Percentiles rank a stretch among this genome's conserved stretches.
phyloP scores from a whole-genome alignment of 1,140 invertebrate genomes.

The Camponotus pennsylvanicus region DNA sequence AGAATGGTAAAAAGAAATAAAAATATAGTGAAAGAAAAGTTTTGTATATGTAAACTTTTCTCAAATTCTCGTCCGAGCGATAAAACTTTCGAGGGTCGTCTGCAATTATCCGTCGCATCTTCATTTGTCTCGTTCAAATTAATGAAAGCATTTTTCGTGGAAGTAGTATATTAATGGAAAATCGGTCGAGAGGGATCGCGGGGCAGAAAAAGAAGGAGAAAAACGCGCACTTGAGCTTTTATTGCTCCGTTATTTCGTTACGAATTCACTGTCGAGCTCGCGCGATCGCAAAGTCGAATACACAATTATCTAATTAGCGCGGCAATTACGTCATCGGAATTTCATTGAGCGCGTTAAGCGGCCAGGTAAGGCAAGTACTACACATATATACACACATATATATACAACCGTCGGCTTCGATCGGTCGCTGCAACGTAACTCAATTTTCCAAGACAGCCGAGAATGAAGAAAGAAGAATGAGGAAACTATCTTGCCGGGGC shows the following conservation, averaged over 20 bases:
- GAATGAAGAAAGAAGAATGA: conserved; percentile 24
- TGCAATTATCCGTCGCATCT: conserved; percentile 45
- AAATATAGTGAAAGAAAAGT: neutral
- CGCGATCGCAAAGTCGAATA: conserved; percentile 66
- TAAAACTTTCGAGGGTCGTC: conserved; percentile 21
- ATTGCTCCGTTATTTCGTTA: conserved; percentile 67
- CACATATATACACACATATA: neutral
- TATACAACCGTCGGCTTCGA: conserved; percentile 55
- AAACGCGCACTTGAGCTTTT: conserved; percentile 35
- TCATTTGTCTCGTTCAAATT: conserved; percentile 44
- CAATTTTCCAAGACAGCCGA: conserved; percentile 51
- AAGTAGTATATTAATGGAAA: conserved; percentile 36
- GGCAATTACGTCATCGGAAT: conserved; percentile 71
- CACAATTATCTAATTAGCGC: conserved; percentile 68
- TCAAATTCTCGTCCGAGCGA: neutral
- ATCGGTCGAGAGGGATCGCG: conserved; percentile 9
- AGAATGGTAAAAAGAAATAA: neutral
- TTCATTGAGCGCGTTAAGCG: conserved; percentile 64
- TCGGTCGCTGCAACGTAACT: conserved; percentile 46
- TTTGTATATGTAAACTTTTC: conserved; percentile 39
- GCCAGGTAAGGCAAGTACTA: conserved; percentile 45
- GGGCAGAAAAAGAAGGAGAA: conserved; percentile 21
- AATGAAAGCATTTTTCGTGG: conserved; percentile 56
- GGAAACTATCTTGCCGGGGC: conserved; percentile 50
- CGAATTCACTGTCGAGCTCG: conserved; percentile 55